phyloP scores from a whole-genome alignment of 2,888 invertebrate genomes.

The Agrypnus murinus region DNA sequence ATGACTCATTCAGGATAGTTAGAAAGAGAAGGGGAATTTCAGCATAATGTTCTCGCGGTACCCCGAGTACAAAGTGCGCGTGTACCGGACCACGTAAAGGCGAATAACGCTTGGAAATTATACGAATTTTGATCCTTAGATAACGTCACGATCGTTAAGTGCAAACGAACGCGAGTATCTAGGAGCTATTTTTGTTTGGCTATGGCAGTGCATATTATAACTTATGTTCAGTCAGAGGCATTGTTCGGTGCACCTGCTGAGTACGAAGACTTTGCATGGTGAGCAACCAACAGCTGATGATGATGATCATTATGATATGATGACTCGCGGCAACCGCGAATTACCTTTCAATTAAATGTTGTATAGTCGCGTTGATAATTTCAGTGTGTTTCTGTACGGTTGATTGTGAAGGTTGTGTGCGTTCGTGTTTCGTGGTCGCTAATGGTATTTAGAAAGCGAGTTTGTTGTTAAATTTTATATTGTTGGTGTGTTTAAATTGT shows the following conservation, averaged over 20 bases:
- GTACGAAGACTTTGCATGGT: constrained; percentile 38
- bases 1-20: not conserved
- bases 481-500: not conserved
- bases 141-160: constrained; percentile 40
- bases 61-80: constrained; percentile 22
- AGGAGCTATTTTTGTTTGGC: constrained; percentile 42
- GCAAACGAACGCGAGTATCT: constrained; percentile 36
- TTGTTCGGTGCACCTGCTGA: constrained; percentile 29
- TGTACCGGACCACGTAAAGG: constrained; percentile 32
- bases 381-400: constrained; percentile 22
- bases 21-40: constrained; percentile 17
- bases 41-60: constrained; percentile 30
- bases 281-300: constrained; percentile 42
- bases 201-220: constrained; percentile 30
- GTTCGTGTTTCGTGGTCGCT: not conserved
- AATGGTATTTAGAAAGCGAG: constrained; percentile 4
- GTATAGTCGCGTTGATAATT: not conserved
- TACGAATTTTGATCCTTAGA: constrained; percentile 1
- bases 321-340: constrained; percentile 29
- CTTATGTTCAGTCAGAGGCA: constrained; percentile 21
- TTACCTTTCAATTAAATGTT: constrained; percentile 18
- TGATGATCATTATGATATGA: constrained; percentile 16
- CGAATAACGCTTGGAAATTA: not conserved
- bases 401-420: constrained; percentile 6
- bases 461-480: not conserved